Conservation (phyloP, 2,888 invertebrate genomes). For the Lathronympha strigana region DNA sequence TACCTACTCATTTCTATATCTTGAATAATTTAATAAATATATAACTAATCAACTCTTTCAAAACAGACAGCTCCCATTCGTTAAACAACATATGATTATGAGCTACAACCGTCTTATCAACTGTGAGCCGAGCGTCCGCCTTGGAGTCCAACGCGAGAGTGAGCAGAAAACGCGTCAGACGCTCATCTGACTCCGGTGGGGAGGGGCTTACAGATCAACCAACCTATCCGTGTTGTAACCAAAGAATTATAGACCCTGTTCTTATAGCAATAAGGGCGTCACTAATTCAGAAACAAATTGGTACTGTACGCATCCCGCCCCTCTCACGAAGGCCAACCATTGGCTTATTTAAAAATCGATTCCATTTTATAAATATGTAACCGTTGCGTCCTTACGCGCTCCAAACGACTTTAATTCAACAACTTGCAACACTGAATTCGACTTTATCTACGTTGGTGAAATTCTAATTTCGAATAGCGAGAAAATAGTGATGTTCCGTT, state of each 20-base stretch:
- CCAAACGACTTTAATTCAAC: constrained; percentile 50
- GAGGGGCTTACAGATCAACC: constrained; percentile 34
- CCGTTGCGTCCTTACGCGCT: constrained; percentile 68
- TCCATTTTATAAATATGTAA: constrained; percentile 84
- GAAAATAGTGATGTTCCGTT: constrained; percentile 57
- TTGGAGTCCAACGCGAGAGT: constrained; percentile 70
- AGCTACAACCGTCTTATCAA: background rate
- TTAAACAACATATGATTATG: background rate
- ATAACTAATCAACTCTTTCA: constrained; percentile 5
- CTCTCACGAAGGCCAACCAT: constrained; percentile 68
- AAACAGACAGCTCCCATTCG: background rate
- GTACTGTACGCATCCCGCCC: constrained; percentile 73
- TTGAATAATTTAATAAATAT: background rate
- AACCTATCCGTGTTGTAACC: background rate
- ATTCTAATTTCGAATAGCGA: constrained; percentile 52
- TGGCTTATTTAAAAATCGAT: constrained; percentile 83
- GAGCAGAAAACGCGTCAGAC: constrained; percentile 73
- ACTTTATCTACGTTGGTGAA: constrained; percentile 42
- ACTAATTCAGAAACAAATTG: constrained; percentile 59
- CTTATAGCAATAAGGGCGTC: background rate
- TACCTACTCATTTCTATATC: background rate
- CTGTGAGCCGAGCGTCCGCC: constrained; percentile 53
- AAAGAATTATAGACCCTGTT: constrained; percentile 6
- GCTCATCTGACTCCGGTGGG: constrained; percentile 69
- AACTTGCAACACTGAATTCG: constrained; percentile 42